Evolutionary conservation across 2,113 vertebrate species (phyloP).

Genomic region (Heptranchias perlo): DNA sequence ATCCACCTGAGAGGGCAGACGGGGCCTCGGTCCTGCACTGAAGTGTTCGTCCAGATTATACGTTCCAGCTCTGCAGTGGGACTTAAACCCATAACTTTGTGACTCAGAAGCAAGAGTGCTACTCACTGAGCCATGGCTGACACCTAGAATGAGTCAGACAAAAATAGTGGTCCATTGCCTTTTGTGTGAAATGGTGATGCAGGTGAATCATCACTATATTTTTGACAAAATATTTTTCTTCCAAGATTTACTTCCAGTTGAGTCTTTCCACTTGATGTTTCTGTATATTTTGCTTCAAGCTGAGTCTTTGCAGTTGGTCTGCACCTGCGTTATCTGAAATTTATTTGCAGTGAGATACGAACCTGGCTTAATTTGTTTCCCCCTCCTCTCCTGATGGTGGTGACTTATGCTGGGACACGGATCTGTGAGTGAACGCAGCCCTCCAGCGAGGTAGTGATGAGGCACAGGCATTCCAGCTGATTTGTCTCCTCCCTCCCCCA

Average conservation of each 20-base stretch:
- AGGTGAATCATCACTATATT: background rate
- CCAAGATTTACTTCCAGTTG: background rate
- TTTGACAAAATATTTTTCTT: background rate
- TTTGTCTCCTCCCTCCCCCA: background rate
- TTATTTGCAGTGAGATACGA: background rate
- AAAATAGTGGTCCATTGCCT: background rate
- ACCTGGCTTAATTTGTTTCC: background rate
- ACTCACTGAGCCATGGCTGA: background rate
- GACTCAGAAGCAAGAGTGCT: background rate
- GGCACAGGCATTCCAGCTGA: background rate
- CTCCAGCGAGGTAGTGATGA: background rate
- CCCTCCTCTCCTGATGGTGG: background rate
- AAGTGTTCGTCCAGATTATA: background rate
- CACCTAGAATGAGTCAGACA: too few species aligned
- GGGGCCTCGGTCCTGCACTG: background rate
- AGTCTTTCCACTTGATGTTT: background rate
- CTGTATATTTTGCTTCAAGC: background rate
- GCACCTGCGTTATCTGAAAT: background rate
- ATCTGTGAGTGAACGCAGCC: background rate
- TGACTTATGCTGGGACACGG: background rate
- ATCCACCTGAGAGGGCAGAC: background rate
- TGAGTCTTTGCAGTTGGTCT: background rate
- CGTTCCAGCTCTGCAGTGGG: background rate
- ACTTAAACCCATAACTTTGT: background rate
- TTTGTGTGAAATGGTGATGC: background rate